Evolutionary conservation across 1,140 invertebrate genomes (phyloP).

Genomic region (Triops longicaudatus): DNA sequence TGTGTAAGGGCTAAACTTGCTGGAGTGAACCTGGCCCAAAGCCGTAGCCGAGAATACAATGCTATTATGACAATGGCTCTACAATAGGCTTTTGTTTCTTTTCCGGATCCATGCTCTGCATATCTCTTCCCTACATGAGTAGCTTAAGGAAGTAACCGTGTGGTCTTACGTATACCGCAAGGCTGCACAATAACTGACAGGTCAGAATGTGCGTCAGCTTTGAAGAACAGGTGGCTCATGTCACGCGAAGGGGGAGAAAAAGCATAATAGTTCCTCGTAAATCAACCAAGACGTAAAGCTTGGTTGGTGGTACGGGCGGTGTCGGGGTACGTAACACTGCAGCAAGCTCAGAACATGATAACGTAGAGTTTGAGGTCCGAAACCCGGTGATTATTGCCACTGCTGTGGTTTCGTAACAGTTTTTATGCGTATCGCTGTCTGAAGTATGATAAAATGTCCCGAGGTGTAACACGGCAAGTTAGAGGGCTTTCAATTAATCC

Average conservation of each 20-base stretch:
- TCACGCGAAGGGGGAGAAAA: slow-evolving; percentile 5
- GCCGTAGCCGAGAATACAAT: neutral
- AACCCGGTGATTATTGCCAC: neutral
- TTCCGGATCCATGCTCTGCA: neutral
- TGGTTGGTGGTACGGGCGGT: slow-evolving; percentile 10
- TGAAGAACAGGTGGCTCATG: neutral
- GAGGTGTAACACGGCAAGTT: neutral
- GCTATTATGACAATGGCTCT: neutral
- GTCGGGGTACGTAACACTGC: neutral
- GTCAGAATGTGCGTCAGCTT: neutral
- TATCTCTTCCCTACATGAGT: neutral
- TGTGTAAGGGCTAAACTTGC: no score
- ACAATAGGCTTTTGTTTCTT: neutral
- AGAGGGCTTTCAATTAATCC: neutral
- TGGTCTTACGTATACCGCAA: neutral
- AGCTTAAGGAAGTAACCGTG: neutral
- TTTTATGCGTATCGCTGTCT: neutral
- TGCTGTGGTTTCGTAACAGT: neutral
- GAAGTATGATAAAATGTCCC: neutral
- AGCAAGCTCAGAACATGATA: neutral
- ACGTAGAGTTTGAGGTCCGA: neutral
- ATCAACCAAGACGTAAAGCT: neutral
- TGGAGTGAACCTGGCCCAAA: no score
- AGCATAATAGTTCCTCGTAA: neutral
- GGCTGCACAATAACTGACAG: neutral